These are phyloP conservation scores for Neotoxoptera formosana DNA, from an alignment of 1,140 invertebrate genomes.

Conservation along the genomic window DNA sequence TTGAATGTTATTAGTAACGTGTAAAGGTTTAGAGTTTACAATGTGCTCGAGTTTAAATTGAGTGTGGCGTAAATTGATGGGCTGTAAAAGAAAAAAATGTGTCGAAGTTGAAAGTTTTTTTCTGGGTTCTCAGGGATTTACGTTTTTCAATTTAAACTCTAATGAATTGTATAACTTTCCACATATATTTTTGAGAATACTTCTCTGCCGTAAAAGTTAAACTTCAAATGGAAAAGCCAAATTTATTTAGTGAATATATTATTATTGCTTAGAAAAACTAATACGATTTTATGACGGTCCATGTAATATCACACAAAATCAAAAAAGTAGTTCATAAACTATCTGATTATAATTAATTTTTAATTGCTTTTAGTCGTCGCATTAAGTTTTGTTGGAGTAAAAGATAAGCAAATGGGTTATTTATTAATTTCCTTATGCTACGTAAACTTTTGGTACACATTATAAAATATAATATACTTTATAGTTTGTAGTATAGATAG, in stretches of 20 bases:
- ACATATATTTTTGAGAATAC: slow-evolving; percentile 21
- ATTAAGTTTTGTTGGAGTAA: neutral
- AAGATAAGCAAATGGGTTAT: neutral
- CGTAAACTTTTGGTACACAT: neutral
- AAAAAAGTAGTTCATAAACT: neutral
- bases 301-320: neutral
- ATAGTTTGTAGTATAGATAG: neutral
- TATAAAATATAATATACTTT: too few species aligned
- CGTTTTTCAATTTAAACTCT: slow-evolving; percentile 52
- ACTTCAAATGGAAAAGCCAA: neutral
- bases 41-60: slow-evolving; percentile 42
- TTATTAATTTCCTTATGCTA: neutral
- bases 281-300: neutral
- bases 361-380: neutral
- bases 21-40: slow-evolving; percentile 24
- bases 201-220: neutral
- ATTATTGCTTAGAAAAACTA: slow-evolving; percentile 9
- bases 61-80: slow-evolving; percentile 51
- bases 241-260: neutral
- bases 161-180: slow-evolving; percentile 35
- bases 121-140: slow-evolving; percentile 3
- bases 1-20: slow-evolving; percentile 41
- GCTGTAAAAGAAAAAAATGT: slow-evolving; percentile 26
- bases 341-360: neutral
- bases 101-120: slow-evolving; percentile 42